These are phyloP conservation scores for Lutraria lutraria DNA, from an alignment of 2,888 invertebrate species.

Conservation along the genomic window DNA sequence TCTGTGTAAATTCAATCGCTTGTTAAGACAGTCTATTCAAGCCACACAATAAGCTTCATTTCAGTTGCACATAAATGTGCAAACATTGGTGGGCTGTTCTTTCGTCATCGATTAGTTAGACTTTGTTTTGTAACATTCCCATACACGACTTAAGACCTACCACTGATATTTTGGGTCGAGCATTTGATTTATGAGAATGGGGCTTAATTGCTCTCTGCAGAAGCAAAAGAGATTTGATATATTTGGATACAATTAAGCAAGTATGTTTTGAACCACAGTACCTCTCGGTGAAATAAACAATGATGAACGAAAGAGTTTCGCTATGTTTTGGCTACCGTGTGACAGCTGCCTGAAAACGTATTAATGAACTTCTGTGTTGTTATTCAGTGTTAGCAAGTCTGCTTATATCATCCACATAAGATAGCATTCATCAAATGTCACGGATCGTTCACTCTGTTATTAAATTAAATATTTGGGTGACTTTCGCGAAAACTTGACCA, in stretches of 20 bases:
- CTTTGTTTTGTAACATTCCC: no score
- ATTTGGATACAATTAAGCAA: no score
- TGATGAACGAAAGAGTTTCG: not conserved
- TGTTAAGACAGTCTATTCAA: no score
- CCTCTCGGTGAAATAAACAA: no score
- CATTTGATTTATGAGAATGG: not conserved
- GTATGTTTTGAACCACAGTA: not conserved
- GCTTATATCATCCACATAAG: not conserved
- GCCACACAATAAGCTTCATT: no score
- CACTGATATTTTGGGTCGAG: not conserved
- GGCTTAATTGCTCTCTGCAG: no score
- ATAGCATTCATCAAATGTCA: not conserved
- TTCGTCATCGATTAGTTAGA: no score
- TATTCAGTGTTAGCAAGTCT: not conserved
- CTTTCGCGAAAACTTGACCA: not conserved
- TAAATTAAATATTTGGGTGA: not conserved
- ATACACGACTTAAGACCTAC: no score
- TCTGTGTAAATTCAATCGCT: no score
- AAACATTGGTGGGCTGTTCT: no score
- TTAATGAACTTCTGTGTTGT: not conserved
- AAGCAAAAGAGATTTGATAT: no score
- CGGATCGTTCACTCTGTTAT: not conserved
- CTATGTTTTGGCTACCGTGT: not conserved
- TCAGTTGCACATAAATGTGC: no score
- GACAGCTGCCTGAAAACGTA: not conserved